These are phyloP conservation scores for Athrips mouffetella DNA, from an alignment of 2,888 invertebrate genomes.

Conservation along the genomic window DNA sequence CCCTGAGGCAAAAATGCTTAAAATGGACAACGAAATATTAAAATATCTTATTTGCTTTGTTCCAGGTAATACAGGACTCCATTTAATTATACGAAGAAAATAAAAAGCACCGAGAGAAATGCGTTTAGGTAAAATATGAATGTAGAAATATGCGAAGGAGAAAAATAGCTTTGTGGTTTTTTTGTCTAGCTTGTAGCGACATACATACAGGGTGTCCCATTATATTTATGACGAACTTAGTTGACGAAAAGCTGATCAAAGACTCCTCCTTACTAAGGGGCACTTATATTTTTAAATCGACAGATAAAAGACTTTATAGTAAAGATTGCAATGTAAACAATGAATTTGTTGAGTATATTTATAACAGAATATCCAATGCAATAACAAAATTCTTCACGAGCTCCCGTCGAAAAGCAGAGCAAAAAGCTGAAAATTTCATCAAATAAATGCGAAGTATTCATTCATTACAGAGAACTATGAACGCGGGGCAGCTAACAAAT, in stretches of 20 bases:
- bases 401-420: not conserved
- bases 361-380: no score
- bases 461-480: constrained; percentile 6
- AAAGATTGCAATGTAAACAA: no score
- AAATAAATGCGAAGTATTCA: not conserved
- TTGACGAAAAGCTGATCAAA: no score
- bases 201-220: no score
- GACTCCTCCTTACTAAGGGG: no score
- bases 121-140: constrained; percentile 8
- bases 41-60: constrained; percentile 20
- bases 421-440: not conserved
- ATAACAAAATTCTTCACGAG: no score
- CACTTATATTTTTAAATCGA: no score
- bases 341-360: no score
- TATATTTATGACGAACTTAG: no score
- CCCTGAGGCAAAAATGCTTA: constrained; percentile 11
- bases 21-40: constrained; percentile 18
- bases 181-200: not conserved
- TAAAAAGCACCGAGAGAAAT: constrained; percentile 13
- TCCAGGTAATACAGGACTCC: constrained; percentile 22
- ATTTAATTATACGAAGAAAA: constrained; percentile 18
- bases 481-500: constrained; percentile 30
- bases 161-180: not conserved
- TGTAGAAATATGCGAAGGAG: not conserved
- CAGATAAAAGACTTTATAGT: no score